A percentile compares a stretch with the other conserved stretches of the same genome.
These are phyloP conservation scores for Neoascia interrupta DNA, from an alignment of 2,888 invertebrate species.

Conservation along the genomic window DNA sequence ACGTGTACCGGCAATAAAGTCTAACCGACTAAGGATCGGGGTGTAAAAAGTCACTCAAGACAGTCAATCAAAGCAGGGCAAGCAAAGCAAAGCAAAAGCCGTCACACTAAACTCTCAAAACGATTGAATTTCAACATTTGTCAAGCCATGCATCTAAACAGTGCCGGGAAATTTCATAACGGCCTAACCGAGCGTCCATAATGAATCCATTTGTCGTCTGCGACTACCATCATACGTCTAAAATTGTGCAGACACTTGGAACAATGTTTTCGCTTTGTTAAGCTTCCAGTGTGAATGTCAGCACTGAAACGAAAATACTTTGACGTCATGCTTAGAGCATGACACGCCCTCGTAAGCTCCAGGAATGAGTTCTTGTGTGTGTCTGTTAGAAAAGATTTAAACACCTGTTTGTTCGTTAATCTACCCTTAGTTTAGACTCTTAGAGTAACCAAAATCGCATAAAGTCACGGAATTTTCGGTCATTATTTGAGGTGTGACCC, in stretches of 20 bases:
- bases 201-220: too few species aligned
- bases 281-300: conserved; percentile 30
- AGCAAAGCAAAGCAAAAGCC: too few species aligned
- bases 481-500: conserved; percentile 16
- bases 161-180: conserved; percentile 34
- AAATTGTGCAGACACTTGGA: too few species aligned
- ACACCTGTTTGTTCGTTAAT: too few species aligned
- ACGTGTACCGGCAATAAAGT: conserved; percentile 23
- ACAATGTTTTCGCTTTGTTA: too few species aligned
- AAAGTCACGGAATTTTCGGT: conserved; percentile 24
- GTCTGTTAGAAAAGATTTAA: too few species aligned
- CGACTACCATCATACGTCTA: too few species aligned
- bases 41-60: too few species aligned
- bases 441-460: neutral
- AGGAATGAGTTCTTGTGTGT: too few species aligned
- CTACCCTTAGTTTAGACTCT: too few species aligned
- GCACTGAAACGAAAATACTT: too few species aligned
- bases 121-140: conserved; percentile 48
- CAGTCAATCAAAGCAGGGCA: conserved; percentile 43
- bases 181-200: conserved; percentile 13
- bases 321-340: conserved; percentile 59
- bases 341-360: conserved; percentile 59
- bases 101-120: conserved; percentile 38
- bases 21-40: neutral
- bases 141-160: conserved; percentile 14